Percentiles rank a stretch among this genome's conserved stretches.
Conservation (phyloP, 1,140 invertebrate species). For the Drosophila dunni region DNA sequence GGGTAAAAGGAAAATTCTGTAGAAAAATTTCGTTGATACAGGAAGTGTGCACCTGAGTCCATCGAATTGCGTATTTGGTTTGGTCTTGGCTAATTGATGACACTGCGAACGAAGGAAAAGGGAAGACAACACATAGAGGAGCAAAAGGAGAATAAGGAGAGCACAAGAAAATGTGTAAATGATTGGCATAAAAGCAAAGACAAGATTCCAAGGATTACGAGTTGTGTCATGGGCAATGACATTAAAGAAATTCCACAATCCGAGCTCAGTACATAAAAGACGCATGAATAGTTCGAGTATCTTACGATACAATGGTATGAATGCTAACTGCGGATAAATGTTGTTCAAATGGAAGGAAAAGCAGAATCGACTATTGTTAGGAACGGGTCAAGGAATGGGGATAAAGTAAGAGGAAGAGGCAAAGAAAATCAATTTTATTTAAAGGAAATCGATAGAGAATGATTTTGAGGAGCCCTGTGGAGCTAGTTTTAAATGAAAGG, state of each 20-base stretch:
- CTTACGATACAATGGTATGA: conserved; percentile 26
- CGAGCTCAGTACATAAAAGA: not conserved
- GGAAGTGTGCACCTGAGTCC: conserved; percentile 56
- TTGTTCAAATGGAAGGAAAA: not conserved
- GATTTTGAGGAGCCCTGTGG: no score
- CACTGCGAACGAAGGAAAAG: conserved; percentile 1
- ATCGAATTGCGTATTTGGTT: conserved; percentile 20
- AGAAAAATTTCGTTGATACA: conserved; percentile 12
- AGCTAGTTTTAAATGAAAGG: no score
- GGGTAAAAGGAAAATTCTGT: not conserved
- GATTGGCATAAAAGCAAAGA: conserved; percentile 41
- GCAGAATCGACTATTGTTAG: not conserved
- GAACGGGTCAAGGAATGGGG: not conserved
- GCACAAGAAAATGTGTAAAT: conserved; percentile 10
- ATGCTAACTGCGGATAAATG: conserved; percentile 19
- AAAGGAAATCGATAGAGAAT: no score
- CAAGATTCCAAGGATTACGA: conserved; percentile 28
- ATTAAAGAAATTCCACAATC: not conserved
- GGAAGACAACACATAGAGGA: not conserved
- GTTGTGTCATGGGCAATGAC: conserved; percentile 11
- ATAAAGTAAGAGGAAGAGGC: no score
- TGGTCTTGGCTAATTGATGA: conserved; percentile 47
- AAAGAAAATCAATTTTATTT: no score
- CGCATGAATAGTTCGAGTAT: not conserved
- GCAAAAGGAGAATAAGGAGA: not conserved